Base-by-base conservation (phyloP, 2,113 vertebrate genomes). In the Phaethornis superciliosus region DNA sequence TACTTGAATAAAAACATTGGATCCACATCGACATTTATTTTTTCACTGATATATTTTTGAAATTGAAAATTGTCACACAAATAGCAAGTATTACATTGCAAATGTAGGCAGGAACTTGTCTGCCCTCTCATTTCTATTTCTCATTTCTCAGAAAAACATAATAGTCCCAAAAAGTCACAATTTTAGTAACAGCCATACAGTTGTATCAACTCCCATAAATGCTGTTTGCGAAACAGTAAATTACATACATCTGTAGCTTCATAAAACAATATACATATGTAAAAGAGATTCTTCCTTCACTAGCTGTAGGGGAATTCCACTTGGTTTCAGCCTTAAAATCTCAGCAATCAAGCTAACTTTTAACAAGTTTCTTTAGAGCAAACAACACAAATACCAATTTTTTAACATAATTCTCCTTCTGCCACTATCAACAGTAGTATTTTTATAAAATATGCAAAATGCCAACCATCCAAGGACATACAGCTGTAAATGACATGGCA, bases 11-110 rank as follows among this genome's bases (percentile, higher is more conserved):
- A 46, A 51, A 14, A 80, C 2, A 9, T 8, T 32, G 10, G 22
- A 63, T 72, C 26, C 16, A 54, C 2, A 4, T 11, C 42, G 32
- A 16, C 6, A 27, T 49, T 81, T 2, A 8, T 47, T 58, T 92
- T 71, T 46, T 18, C 55, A 58, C 6, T 28, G 5, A 6, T 3
- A 22, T 9, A 6, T 11, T 75, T 68, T 20, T 46, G 7, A 6
- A 72, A 17, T 24, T 32, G 3, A 30, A 88, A 24, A 5, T 3
- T 51, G 0, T 0, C 33, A 55, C 21, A 4, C 5, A 67, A 5
- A 58, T 17, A 67, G 0, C 6, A 78, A 9, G 16, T 35, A 54
- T 13, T 30, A 63, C 13, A 6, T 4, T 6, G 80, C 3, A 16
- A 46, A 91, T 55, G 5, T 10, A 71, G 3, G 8, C 4, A 59